These are phyloP conservation scores for Epinephelus fuscoguttatus DNA, from an alignment of 2,113 vertebrate species.

Conservation along the genomic window DNA sequence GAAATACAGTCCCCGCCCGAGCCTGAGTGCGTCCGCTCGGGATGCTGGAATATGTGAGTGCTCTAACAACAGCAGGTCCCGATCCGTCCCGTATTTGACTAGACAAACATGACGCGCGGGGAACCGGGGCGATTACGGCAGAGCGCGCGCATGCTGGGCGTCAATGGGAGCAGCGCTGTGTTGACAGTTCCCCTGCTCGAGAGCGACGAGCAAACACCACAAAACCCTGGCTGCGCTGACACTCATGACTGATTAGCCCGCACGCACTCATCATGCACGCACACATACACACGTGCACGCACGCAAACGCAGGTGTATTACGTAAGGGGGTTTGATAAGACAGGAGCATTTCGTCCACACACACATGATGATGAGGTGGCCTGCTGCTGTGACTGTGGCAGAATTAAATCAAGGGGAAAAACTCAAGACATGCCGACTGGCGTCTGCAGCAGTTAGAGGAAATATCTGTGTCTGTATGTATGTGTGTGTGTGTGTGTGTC, in stretches of 20 bases:
- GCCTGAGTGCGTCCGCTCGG: not conserved
- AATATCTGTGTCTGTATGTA: conserved; percentile 44
- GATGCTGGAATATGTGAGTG: conserved; percentile 45
- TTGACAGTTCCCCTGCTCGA: conserved; percentile 78
- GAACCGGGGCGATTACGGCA: conserved; percentile 62
- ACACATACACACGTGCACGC: not conserved
- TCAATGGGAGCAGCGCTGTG: conserved; percentile 69
- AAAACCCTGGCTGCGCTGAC: conserved; percentile 54
- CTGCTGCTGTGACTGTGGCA: conserved; percentile 52
- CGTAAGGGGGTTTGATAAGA: conserved; percentile 61
- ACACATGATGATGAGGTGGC: conserved; percentile 35
- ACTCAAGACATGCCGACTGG: conserved; percentile 57
- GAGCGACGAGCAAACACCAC: conserved; percentile 75
- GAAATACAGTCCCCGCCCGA: not conserved
- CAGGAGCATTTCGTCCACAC: conserved; percentile 27
- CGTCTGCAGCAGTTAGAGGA: conserved; percentile 62
- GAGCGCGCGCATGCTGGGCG: conserved; percentile 67
- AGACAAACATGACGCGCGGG: conserved; percentile 74
- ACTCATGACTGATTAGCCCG: conserved; percentile 59
- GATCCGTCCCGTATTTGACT: conserved; percentile 71
- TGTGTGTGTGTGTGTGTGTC: conserved; percentile 32
- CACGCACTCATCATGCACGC: conserved; percentile 25
- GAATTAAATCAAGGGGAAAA: conserved; percentile 64
- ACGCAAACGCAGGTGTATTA: conserved; percentile 52
- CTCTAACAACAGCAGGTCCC: conserved; percentile 38